Evolutionary conservation across 1,140 invertebrate species (phyloP), one percentile per base, ranked within the genome.

Genomic region (Thereuonema tuberculata): DNA sequence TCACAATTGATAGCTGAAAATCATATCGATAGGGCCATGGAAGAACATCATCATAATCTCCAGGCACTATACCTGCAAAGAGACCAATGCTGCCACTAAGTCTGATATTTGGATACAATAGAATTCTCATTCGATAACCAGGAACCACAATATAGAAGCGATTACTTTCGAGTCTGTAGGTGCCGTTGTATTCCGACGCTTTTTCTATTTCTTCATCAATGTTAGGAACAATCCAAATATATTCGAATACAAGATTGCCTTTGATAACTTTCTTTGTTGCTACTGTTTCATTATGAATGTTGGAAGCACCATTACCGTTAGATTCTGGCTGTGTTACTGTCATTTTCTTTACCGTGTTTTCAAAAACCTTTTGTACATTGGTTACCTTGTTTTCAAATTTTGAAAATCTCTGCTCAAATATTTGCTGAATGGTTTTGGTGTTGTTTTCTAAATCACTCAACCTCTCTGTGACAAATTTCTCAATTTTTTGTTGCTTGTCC

Each of bases 161-260:
- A 52, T 9, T 5, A n/a, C 49, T 20, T 20, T 50, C 5, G 5
- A 50, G 48, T 5, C 17, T 24, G 21, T 20, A 37, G 5, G 31
- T 9, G 5, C 31, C 48, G 48, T 24, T 21, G 9, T 43, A 9
- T 25, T 55, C 12, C 26, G 9, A 3, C 3, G 53, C 12, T 23
- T 28, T 52, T n/a, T 26, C 53, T 1, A 59, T 20, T 14, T 26
- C 28, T 26, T 17, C 53, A 5, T 26, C 27, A 21, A 31, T 52
- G 14, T 62, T 20, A 29, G 15, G 53, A 27, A 52, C 24, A 52
- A 37, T 56, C 25, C 56, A 61, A 53, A 25, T 47, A 56, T 62
- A 50, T 24, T 20, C 21, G 29, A 17, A 5, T 12, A 29, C 28
- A 21, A 27, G 21, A 26, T 29, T 26, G 48, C 48, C 48, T 12